These are phyloP conservation scores for Odontocerum albicorne DNA, from an alignment of 2,888 invertebrate species.

Conservation along the genomic window DNA sequence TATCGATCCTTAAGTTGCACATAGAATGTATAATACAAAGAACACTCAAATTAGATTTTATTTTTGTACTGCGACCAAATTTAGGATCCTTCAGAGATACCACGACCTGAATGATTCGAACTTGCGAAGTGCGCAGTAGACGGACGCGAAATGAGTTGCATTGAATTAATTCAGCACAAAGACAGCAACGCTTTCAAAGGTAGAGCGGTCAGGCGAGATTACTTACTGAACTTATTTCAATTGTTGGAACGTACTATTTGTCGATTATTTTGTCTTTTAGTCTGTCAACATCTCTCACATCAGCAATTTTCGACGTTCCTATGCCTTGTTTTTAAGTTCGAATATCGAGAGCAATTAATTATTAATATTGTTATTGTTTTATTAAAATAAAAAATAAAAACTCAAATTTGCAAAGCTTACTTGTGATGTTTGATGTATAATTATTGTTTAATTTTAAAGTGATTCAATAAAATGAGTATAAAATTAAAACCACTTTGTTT, in stretches of 20 bases:
- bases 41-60: conserved; percentile 35
- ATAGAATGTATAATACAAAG: conserved; percentile 35
- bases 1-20: conserved; percentile 31
- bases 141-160: too few species aligned
- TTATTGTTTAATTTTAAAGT: conserved; percentile 45
- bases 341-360: conserved; percentile 22
- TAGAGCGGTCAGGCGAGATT: too few species aligned
- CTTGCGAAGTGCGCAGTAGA: too few species aligned
- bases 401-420: conserved; percentile 55
- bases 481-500: too few species aligned
- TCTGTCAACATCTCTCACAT: too few species aligned
- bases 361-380: conserved; percentile 34
- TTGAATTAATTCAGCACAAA: too few species aligned
- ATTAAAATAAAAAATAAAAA: conserved; percentile 24
- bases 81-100: too few species aligned
- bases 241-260: conserved; percentile 17
- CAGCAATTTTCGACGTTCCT: conserved; percentile 28
- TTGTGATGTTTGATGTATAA: conserved; percentile 61
- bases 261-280: conserved; percentile 16
- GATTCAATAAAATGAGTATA: conserved; percentile 36
- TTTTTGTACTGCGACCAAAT: conserved; percentile 32
- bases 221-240: neutral
- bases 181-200: too few species aligned
- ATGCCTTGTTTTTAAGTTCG: conserved; percentile 30
- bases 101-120: too few species aligned